Evolutionary conservation across 2,113 vertebrate genomes (phyloP).

Genomic region (Lepisosteus osseus): DNA sequence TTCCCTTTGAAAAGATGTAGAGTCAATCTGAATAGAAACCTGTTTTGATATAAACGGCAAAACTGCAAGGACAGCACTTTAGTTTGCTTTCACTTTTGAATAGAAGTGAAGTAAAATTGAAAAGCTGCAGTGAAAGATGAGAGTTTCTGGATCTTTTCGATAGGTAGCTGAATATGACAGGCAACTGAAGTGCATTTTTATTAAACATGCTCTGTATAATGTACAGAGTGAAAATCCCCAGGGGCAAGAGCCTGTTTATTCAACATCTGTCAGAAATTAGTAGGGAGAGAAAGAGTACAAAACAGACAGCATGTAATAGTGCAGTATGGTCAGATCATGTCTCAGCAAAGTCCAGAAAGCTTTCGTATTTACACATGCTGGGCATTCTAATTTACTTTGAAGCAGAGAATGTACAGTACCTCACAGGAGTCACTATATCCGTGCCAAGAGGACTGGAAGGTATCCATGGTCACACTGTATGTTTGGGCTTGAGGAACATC

Average conservation of each 20-base stretch:
- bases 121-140: too few relatives aligned
- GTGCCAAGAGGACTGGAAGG: not conserved
- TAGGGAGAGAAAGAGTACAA: constrained; percentile 14
- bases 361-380: not conserved
- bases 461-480: not conserved
- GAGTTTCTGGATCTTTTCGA: not conserved
- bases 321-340: constrained; percentile 5
- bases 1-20: too few relatives aligned
- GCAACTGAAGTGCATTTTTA: constrained; percentile 10
- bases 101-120: too few relatives aligned
- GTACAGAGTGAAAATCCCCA: not conserved
- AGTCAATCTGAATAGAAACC: too few relatives aligned
- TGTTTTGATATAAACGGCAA: too few relatives aligned
- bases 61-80: too few relatives aligned
- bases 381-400: constrained; percentile 6
- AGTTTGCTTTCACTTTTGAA: too few relatives aligned
- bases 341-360: not conserved
- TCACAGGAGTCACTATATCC: not conserved
- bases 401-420: not conserved
- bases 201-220: constrained; percentile 15
- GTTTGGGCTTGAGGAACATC: not conserved
- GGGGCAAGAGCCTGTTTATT: constrained; percentile 10
- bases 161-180: constrained; percentile 6
- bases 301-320: not conserved
- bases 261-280: constrained; percentile 36